Conservation (phyloP, 2,888 invertebrate species). For the Agriopis aurantiaria region DNA sequence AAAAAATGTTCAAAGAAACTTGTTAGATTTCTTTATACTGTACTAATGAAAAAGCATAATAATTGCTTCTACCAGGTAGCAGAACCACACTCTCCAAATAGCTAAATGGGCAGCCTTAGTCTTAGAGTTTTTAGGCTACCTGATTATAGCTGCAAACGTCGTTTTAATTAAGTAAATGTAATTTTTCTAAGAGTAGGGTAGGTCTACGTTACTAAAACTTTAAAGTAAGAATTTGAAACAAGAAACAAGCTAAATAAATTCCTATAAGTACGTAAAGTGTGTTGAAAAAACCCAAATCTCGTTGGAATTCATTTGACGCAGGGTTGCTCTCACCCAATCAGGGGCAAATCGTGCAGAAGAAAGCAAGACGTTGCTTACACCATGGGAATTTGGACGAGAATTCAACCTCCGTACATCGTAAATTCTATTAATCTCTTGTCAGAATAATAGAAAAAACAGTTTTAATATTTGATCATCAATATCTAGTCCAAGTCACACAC, state of each 20-base stretch:
- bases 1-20: too few relatives aligned
- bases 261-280: background rate
- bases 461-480: background rate
- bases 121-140: too few relatives aligned
- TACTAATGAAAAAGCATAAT: too few relatives aligned
- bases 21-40: too few relatives aligned
- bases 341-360: conserved; percentile 75
- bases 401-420: conserved; percentile 56
- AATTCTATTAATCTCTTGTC: conserved; percentile 49
- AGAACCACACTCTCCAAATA: too few relatives aligned
- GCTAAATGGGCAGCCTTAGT: too few relatives aligned
- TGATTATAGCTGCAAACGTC: too few relatives aligned
- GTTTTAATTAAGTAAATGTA: background rate
- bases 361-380: conserved; percentile 61
- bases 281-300: conserved; percentile 30
- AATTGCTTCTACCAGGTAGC: too few relatives aligned
- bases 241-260: conserved; percentile 14
- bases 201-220: too few relatives aligned
- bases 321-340: conserved; percentile 61
- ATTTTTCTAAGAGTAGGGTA: background rate
- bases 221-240: background rate
- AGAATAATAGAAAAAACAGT: conserved; percentile 43
- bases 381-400: conserved; percentile 67
- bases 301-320: conserved; percentile 65
- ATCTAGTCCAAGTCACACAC: too few relatives aligned